Conservation (phyloP, 2,888 invertebrate species). For the Eristalinus sepulchralis region DNA sequence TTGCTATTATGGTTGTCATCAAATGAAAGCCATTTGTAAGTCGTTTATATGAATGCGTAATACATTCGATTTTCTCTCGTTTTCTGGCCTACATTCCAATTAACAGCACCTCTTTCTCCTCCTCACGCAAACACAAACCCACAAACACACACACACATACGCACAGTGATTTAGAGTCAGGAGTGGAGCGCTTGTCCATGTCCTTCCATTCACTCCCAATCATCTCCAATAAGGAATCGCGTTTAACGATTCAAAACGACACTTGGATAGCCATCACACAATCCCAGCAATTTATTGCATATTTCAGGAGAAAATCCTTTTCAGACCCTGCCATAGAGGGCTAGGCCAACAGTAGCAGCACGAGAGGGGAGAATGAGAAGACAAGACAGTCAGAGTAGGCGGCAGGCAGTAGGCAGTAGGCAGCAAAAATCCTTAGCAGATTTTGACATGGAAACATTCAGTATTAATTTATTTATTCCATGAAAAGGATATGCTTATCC, state of each 20-base stretch:
- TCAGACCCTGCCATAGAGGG: conserved; percentile 8
- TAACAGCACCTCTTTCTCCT: neutral
- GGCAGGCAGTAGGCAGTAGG: neutral
- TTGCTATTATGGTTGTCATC: neutral
- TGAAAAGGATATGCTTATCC: conserved; percentile 68
- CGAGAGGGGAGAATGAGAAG: neutral
- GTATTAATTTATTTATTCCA: conserved; percentile 71
- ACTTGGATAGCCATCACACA: conserved; percentile 65
- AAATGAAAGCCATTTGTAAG: neutral
- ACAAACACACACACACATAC: neutral
- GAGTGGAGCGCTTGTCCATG: neutral
- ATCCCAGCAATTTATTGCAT: conserved; percentile 69
- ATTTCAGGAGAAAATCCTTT: conserved; percentile 66
- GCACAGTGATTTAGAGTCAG: neutral
- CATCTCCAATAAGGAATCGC: conserved; percentile 57
- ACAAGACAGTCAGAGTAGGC: neutral
- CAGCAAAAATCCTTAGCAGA: conserved; percentile 58
- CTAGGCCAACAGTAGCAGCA: neutral
- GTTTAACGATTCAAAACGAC: conserved; percentile 67
- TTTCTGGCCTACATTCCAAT: conserved; percentile 14
- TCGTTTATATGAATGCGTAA: conserved; percentile 15
- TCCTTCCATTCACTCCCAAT: conserved; percentile 4
- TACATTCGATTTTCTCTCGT: conserved; percentile 3
- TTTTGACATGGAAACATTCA: conserved; percentile 69
- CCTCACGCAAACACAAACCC: neutral